Evolutionary conservation across 1,140 invertebrate species (phyloP).

Genomic region (Zaprionus lachaisei): DNA sequence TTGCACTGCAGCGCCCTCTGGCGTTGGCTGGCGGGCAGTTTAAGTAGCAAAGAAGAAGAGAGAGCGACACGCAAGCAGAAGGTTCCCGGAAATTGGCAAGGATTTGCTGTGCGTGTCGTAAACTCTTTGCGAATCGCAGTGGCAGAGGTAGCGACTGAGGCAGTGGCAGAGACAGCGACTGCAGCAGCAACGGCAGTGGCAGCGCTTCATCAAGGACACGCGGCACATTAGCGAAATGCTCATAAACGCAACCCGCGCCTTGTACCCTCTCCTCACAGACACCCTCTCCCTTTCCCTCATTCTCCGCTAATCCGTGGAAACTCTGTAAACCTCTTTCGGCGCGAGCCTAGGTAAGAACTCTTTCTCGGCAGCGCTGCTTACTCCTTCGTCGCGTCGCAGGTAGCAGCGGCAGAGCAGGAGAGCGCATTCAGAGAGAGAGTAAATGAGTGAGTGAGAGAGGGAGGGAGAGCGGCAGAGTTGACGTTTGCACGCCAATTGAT

Average conservation of each 20-base stretch:
- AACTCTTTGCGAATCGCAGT: conserved; percentile 79
- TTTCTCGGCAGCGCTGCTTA: conserved; percentile 55
- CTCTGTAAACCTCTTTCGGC: conserved; percentile 79
- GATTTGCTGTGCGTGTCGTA: conserved; percentile 68
- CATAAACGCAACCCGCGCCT: conserved; percentile 59
- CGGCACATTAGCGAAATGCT: conserved; percentile 68
- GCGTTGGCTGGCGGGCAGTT: conserved; percentile 50
- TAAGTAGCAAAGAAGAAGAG: neutral
- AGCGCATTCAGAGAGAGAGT: neutral
- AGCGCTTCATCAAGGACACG: conserved; percentile 67
- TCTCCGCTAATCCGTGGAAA: conserved; percentile 73
- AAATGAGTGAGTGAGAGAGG: neutral
- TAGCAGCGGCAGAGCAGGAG: conserved; percentile 18
- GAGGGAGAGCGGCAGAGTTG: conserved; percentile 47
- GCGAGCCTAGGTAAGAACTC: conserved; percentile 75
- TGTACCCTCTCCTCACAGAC: conserved; percentile 10
- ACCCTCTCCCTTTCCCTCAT: conserved; percentile 10
- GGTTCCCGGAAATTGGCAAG: conserved; percentile 81
- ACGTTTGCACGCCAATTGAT: conserved; percentile 81
- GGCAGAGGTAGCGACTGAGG: neutral
- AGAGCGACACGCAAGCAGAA: conserved; percentile 60
- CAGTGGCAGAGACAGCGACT: conserved; percentile 16
- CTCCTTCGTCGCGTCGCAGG: conserved; percentile 43
- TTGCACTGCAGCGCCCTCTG: conserved; percentile 70
- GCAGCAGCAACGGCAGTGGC: conserved; percentile 5